Base-by-base conservation (phyloP, 2,888 invertebrate genomes). In the Caenorhabditis drosophilae region DNA sequence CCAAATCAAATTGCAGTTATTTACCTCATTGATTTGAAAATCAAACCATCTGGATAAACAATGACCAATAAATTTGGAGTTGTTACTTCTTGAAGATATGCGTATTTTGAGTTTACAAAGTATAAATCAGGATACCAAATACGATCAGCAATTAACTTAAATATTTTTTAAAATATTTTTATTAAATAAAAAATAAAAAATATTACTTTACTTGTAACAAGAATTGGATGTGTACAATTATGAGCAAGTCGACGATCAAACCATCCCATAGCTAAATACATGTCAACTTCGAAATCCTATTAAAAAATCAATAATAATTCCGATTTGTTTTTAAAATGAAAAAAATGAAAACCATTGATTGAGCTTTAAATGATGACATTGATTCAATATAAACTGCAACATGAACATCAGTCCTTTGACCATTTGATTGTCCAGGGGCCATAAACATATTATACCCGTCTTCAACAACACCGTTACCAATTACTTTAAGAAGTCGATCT, bases 231-330 rank as follows among this genome's bases (percentile, higher is more conserved):
- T 2, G 78, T 79, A 64, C 83, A 83, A 62, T 83, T 83, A 70
- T 83, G 83, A 2, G 75, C 70, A 16, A 83, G 61, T 9, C 83
- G 64, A 1, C 80, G 60, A 51, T 83, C 83, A 48, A 75, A 80
- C 79, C 83, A 83, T 9, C 79, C 81, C 80, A 83, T 78, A 6
- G 83, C 83, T 47, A 83, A 68, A 57, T 83, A 83, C 76, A 80
- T 80, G 61, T 83, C 83, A 44, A 83, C 78, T 64, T 81, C 82
- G 58, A 80, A 82, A 57, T 82, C 82, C 79, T 79, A 45, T 16
- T 41, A 16, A 31, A 40, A 36, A 36, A 4, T 36, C n/a, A 36
- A 36, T 6, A n/a, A n/a, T n/a, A n/a, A n/a, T n/a, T n/a, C n/a
- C n/a, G n/a, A 4, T 36, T 36, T 9, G 12, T 47, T 31, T 54